Conservation (phyloP, 2,113 vertebrate genomes). For the Etheostoma spectabile region DNA sequence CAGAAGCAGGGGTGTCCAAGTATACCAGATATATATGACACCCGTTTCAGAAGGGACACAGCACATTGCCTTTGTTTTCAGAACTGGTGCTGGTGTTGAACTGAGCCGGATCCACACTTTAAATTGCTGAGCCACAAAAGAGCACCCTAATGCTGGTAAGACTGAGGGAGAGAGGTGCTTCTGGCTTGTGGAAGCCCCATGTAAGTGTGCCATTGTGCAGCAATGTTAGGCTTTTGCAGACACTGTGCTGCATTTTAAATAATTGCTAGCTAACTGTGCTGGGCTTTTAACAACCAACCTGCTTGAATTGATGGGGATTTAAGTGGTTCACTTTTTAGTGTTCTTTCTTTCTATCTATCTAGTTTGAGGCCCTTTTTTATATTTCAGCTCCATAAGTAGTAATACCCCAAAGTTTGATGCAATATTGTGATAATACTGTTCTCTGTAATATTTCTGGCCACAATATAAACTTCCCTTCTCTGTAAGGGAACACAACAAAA, state of each 20-base stretch:
- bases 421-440: background rate
- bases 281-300: background rate
- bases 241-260: slow-evolving; percentile 1
- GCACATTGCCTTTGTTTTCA: background rate
- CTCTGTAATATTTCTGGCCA: background rate
- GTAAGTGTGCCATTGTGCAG: background rate
- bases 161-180: background rate
- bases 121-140: background rate
- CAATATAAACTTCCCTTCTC: background rate
- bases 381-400: background rate
- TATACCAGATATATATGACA: background rate
- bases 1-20: background rate
- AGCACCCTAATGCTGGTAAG: background rate
- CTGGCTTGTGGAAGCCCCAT: background rate
- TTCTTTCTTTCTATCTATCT: background rate
- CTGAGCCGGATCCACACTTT: background rate
- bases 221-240: background rate
- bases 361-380: too few relatives aligned
- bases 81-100: background rate
- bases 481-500: background rate
- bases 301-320: background rate
- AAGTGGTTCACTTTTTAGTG: background rate
- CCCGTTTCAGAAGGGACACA: background rate
- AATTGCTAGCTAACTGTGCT: background rate
- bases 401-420: background rate